Evolutionary conservation across 2,888 invertebrate species (phyloP).

Genomic region (Trichogramma dendrolimi): DNA sequence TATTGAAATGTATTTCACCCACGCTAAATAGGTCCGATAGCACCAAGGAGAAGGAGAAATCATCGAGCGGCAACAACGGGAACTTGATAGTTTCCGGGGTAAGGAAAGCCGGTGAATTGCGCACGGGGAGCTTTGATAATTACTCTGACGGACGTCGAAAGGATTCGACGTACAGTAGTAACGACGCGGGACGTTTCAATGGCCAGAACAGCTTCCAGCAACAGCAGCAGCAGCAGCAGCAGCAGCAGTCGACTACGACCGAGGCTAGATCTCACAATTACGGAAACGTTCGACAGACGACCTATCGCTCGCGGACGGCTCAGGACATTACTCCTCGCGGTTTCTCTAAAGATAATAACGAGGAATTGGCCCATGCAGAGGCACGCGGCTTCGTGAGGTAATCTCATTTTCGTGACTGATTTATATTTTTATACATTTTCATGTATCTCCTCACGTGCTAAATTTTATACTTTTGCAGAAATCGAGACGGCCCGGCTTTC

Average conservation of each 20-base stretch:
- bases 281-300: conserved; percentile 10
- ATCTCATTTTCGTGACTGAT: not conserved
- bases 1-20: too few relatives aligned
- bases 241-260: not conserved
- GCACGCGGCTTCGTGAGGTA: not conserved
- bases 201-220: not conserved
- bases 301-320: conserved; percentile 10
- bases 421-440: not conserved
- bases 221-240: not conserved
- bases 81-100: conserved; percentile 9
- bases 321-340: conserved; percentile 31
- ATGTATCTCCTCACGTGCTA: not conserved
- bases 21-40: too few relatives aligned
- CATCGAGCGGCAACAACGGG: not conserved
- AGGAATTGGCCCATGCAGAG: conserved; percentile 1
- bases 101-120: not conserved
- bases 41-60: too few relatives aligned
- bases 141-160: conserved; percentile 11
- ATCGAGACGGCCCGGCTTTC: conserved; percentile 10
- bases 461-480: conserved; percentile 7
- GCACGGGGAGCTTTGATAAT: conserved; percentile 11
- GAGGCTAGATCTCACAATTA: not conserved
- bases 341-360: conserved; percentile 25
- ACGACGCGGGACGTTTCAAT: conserved; percentile 6
- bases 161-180: conserved; percentile 4